Percentiles rank a stretch among this genome's conserved stretches.
Evolutionary conservation across 2,113 vertebrate species (phyloP).

Genomic region (Paraplagusia blochii): DNA sequence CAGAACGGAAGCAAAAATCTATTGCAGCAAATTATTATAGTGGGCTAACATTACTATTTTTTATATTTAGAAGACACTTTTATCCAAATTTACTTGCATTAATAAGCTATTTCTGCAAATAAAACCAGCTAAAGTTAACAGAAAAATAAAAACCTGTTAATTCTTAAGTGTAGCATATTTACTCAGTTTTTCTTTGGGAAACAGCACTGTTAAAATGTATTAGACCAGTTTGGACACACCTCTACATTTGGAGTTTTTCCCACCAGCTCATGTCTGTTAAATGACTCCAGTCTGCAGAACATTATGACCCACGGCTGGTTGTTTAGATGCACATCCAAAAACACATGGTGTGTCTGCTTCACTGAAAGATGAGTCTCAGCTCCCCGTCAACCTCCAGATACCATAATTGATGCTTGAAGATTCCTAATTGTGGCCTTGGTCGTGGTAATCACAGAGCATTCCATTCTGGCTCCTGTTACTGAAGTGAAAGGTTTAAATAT

Average conservation of each 20-base stretch:
- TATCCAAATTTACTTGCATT: too few species aligned
- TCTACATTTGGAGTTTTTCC: background rate
- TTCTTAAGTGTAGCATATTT: too few species aligned
- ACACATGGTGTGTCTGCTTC: slow-evolving; percentile 5
- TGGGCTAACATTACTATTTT: too few species aligned
- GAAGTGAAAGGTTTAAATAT: slow-evolving; percentile 36
- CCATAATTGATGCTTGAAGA: slow-evolving; percentile 44
- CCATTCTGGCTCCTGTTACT: slow-evolving; percentile 9
- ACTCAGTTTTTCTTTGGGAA: too few species aligned
- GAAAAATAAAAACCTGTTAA: too few species aligned
- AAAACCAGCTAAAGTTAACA: too few species aligned
- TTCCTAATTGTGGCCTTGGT: slow-evolving; percentile 38
- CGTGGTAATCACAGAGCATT: slow-evolving; percentile 43
- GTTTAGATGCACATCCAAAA: slow-evolving; percentile 7
- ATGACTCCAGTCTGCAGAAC: slow-evolving; percentile 1
- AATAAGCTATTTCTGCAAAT: too few species aligned
- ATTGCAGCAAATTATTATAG: too few species aligned
- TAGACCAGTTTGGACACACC: too few species aligned
- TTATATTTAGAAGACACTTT: too few species aligned
- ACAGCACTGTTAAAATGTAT: too few species aligned
- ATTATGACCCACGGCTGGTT: background rate
- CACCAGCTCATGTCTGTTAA: slow-evolving; percentile 1
- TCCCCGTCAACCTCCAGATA: slow-evolving; percentile 19
- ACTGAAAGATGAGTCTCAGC: slow-evolving; percentile 11
- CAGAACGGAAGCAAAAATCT: too few species aligned